Conservation (phyloP, 2,113 vertebrate genomes). For the Nannospalax galili region DNA sequence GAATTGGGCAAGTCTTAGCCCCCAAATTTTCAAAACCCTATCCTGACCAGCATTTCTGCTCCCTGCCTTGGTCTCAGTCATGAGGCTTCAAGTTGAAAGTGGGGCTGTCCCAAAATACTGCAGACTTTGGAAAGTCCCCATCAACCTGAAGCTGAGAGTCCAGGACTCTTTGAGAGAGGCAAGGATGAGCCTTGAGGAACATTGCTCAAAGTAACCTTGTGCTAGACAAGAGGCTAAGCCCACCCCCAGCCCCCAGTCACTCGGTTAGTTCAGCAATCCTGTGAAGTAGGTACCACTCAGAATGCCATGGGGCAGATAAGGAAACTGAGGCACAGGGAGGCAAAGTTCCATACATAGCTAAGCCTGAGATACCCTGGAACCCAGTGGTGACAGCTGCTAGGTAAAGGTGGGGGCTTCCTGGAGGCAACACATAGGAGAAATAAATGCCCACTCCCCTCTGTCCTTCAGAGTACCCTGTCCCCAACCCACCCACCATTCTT, state of each 20-base stretch:
- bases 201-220: neutral
- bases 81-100: neutral
- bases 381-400: neutral
- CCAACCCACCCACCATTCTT: neutral
- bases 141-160: neutral
- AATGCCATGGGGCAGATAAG: neutral
- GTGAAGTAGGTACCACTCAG: neutral
- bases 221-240: neutral
- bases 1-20: constrained; percentile 47
- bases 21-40: constrained; percentile 52
- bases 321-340: neutral
- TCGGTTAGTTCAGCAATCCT: neutral
- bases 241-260: neutral
- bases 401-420: neutral
- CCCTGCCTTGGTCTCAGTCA: constrained; percentile 30
- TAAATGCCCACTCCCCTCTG: neutral
- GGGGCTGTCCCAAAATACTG: neutral
- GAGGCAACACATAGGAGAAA: accelerated
- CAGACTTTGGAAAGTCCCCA: neutral
- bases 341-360: neutral
- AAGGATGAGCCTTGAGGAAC: accelerated
- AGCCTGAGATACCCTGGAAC: neutral
- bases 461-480: neutral
- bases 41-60: neutral
- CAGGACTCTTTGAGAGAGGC: neutral